phyloP scores from a whole-genome alignment of 2,888 invertebrate genomes.

The Andrena chrysosceles region DNA sequence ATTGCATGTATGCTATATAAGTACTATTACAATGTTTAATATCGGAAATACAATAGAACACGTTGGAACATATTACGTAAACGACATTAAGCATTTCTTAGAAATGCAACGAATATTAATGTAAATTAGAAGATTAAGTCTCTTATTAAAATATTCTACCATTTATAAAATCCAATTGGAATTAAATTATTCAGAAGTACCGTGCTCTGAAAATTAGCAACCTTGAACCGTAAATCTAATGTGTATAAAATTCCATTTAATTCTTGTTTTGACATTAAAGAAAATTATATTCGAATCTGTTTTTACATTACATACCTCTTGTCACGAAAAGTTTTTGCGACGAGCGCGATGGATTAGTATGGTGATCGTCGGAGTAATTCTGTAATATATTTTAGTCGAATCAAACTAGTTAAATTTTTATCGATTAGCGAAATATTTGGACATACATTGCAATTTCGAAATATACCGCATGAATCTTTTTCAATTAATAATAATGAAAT shows the following conservation, averaged over 20 bases:
- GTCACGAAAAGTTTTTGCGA: constrained; percentile 61
- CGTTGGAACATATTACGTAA: constrained; percentile 61
- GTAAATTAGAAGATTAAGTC: constrained; percentile 62
- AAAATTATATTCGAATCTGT: constrained; percentile 12
- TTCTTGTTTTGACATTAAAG: constrained; percentile 8
- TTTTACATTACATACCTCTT: background rate
- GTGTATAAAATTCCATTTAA: constrained; percentile 16
- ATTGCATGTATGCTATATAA: constrained; percentile 55
- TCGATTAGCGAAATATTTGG: constrained; percentile 47
- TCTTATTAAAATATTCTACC: constrained; percentile 55
- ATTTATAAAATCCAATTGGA: constrained; percentile 53
- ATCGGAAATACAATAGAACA: constrained; percentile 54
- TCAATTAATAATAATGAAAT: constrained; percentile 25
- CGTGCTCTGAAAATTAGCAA: background rate
- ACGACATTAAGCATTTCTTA: constrained; percentile 59
- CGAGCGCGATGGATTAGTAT: constrained; percentile 54
- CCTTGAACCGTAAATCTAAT: background rate
- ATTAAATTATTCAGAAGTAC: constrained; percentile 42
- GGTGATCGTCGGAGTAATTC: constrained; percentile 61
- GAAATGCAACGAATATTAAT: constrained; percentile 63
- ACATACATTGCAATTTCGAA: constrained; percentile 36
- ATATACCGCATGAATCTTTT: constrained; percentile 40
- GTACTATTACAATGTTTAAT: constrained; percentile 59
- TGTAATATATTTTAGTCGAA: constrained; percentile 64
- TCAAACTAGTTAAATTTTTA: constrained; percentile 34